These are phyloP conservation scores for Enteromius argenteus DNA, from an alignment of 2,797 vertebrate species.

Conservation along the genomic window DNA sequence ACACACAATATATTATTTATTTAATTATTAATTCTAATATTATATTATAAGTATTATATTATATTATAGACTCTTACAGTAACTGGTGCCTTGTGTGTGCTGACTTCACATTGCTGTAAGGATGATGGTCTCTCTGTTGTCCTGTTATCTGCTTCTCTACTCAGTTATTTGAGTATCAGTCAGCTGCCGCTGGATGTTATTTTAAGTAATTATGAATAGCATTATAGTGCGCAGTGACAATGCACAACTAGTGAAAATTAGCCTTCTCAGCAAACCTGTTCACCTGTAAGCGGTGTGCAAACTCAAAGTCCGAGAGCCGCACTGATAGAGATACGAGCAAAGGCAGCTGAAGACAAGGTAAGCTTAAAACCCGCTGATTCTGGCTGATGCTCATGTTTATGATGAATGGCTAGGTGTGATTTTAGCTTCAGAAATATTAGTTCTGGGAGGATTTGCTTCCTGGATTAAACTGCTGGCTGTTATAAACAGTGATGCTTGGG, in stretches of 20 bases:
- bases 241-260: background rate
- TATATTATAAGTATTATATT: background rate
- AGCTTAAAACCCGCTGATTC: background rate
- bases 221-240: background rate
- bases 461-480: background rate
- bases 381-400: no score
- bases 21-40: background rate
- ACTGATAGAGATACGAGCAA: background rate
- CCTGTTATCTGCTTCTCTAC: background rate
- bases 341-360: background rate
- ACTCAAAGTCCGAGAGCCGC: background rate
- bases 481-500: background rate
- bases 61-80: background rate
- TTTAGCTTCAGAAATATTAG: background rate
- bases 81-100: background rate
- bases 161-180: background rate
- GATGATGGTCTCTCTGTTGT: background rate
- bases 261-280: background rate
- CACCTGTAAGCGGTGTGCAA: background rate
- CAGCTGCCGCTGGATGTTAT: background rate
- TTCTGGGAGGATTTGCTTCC: background rate
- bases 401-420: background rate
- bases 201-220: background rate
- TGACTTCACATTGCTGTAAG: conserved; percentile 11
- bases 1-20: background rate